Evolutionary conservation across 1,140 invertebrate species (phyloP), one percentile per base, ranked within the genome.

Genomic region (Drosophila virilis): DNA sequence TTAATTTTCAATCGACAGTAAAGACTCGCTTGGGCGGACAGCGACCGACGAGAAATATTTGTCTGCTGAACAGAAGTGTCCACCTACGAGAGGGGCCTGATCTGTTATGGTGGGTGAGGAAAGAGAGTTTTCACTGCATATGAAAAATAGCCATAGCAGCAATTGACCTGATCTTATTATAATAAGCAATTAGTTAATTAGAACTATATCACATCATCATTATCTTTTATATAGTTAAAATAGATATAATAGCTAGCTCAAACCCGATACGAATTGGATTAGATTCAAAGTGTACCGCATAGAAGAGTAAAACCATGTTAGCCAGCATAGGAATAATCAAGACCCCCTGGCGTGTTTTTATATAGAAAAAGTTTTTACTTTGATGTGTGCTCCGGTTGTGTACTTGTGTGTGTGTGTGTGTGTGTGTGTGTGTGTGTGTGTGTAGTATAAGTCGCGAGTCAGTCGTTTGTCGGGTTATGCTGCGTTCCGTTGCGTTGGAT

Each of bases 321-420:
- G 51, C 46, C 57, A 74, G 51, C 58, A 85, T 65, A 69, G 83
- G 72, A 60, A 57, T 52, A 76, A 78, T 72, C 51, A 61, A 67
- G 84, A 89, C 84, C 84, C 84, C 84, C 84, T 89, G 84, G 58
- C 74, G 84, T 68, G 84, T 90, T 89, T 90, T 89, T 84, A 89
- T 89, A 84, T 89, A 78, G 84, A 89, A 88, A 85, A 78, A 84
- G 71, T 89, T 89, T 74, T 69, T 66, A 62, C 84, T 89, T 89
- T 89, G 84, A 89, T 89, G 84, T 84, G 66, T 75, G 58, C 57
- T 60, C 50, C 43, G 57, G 15, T 15, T 59, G 35, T 45, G 70
- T 42, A 40, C 35, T 42, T 22, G 28, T 40, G 28, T 54, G 45
- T 54, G 40, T 22, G 32, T 65, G 46, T 45, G 48, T n/a, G n/a